A percentile compares a stretch with the other conserved stretches of the same genome.
Evolutionary conservation across 1,140 invertebrate species (phyloP).

Genomic region (Drosophila baimaii): DNA sequence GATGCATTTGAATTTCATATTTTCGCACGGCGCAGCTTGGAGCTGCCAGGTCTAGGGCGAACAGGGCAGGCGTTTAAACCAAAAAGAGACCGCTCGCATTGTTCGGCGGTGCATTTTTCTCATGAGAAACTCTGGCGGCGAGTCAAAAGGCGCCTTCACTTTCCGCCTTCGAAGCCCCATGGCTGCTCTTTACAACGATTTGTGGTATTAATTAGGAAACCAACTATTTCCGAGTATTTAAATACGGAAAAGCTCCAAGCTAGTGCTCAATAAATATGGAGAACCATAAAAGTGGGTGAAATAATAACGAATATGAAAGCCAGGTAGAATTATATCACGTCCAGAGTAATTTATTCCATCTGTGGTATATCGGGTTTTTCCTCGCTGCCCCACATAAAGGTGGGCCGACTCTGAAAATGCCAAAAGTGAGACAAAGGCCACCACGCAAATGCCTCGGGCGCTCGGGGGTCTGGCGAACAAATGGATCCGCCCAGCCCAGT

Average conservation of each 20-base stretch:
- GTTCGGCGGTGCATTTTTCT: constrained; percentile 16
- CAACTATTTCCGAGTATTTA: background rate
- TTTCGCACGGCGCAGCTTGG: constrained; percentile 30
- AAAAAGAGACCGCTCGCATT: constrained; percentile 15
- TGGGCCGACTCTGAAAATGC: constrained; percentile 38
- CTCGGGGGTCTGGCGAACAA: constrained; percentile 14
- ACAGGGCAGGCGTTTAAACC: constrained; percentile 3
- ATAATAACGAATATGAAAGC: background rate
- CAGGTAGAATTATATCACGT: background rate
- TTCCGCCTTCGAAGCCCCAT: background rate
- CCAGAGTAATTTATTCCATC: background rate
- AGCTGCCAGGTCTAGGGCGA: constrained; percentile 30
- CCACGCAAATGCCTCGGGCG: constrained; percentile 24
- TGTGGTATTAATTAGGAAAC: background rate
- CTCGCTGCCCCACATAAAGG: background rate
- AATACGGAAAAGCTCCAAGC: background rate
- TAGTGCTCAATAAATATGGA: no score
- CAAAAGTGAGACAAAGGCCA: constrained; percentile 63
- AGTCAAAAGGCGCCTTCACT: constrained; percentile 1
- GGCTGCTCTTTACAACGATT: background rate
- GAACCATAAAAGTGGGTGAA: background rate
- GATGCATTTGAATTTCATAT: constrained; percentile 47
- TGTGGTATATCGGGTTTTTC: background rate
- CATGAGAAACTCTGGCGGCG: constrained; percentile 10
- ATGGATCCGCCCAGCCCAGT: constrained; percentile 23